Evolutionary conservation across 2,113 vertebrate species (phyloP), one percentile per base, ranked within the genome.

Genomic region (Herpetotheres cachinnans): DNA sequence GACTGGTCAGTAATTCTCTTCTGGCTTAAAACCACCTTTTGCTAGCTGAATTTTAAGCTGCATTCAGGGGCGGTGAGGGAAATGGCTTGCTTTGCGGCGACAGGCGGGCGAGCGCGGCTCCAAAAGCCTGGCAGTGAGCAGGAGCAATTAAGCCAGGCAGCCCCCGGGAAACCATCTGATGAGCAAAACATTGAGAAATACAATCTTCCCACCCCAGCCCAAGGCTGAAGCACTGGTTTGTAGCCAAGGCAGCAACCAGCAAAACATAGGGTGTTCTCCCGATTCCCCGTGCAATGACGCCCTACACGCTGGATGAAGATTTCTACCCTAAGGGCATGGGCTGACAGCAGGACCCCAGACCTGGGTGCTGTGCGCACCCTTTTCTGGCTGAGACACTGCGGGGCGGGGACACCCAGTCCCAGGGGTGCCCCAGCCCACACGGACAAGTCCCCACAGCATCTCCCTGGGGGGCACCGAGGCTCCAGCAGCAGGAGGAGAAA

Each of bases 401-500:
- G 50, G 15, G 5, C 4, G 11, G 34, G 3, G 3, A 12, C 4
- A n/a, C 14, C 61, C 36, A 44, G 36, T 13, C 22, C 10, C 3
- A 26, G 8, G 7, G 38, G 8, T 73, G 52, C 18, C 42, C 52
- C 71, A 86, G 63, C 52, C 47, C 22, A 72, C 8, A 0, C 1
- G 2, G 54, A 58, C 34, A 63, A 25, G 12, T 4, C 40, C 52
- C 16, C 13, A 4, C 22, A 5, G 20, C 54, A 14, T 58, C 44
- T 84, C 27, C n/a, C 21, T 2, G 0, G 32, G 18, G 74, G 5
- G 7, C 9, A 9, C 1, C 0, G 0, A 65, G 7, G 32, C n/a
- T 69, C 22, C 2, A 3, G 47, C 54, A 42, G 38, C 10, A 15
- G 55, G 34, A 78, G 70, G 65, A 44, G 4, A 67, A 89, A 13